These are phyloP conservation scores for Apis mellifera DNA, from an alignment of 1,140 invertebrate species.

Conservation along the genomic window Amel_HAv3.1 CM009939.2:6110501-6111000, in stretches of 20 bases:
- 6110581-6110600: too few relatives aligned
- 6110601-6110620: too few relatives aligned
- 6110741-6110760: too few relatives aligned
- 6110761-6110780: not conserved
- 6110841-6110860: not conserved
- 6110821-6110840: not conserved
- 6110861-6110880: not conserved
- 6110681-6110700: not conserved
- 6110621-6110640: too few relatives aligned
- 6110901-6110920: not conserved
- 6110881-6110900: not conserved
- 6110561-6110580: too few relatives aligned
- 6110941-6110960: not conserved
- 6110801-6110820: not conserved
- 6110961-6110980: not conserved
- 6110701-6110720: not conserved
- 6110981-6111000: not conserved
- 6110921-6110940: not conserved
- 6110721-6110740: not conserved
- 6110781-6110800: not conserved
- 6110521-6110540: not conserved
- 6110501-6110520: not conserved
- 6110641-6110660: not conserved
- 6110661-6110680: not conserved
- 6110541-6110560: too few relatives aligned